Evolutionary conservation across 1,140 invertebrate genomes (phyloP).

Genomic region (Drosophila teissieri): DNA sequence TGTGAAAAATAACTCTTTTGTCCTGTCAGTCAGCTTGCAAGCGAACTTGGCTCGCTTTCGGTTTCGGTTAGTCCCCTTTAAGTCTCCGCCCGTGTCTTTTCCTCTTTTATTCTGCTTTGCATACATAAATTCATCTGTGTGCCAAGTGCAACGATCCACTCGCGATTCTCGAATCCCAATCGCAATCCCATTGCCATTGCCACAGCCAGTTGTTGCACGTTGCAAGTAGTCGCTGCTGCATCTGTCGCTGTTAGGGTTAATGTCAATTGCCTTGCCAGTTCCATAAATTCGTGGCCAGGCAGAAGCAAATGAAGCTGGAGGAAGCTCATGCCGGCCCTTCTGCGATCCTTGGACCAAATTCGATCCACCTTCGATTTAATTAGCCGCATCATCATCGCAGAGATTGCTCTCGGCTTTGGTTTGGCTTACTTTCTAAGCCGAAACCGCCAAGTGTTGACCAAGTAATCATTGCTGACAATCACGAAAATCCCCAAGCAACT

Average conservation of each 20-base stretch:
- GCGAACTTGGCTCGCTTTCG: slow-evolving; percentile 53
- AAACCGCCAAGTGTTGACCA: slow-evolving; percentile 59
- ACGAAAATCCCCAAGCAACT: slow-evolving; percentile 54
- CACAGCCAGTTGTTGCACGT: slow-evolving; percentile 34
- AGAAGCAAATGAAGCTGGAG: slow-evolving; percentile 2
- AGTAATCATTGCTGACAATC: slow-evolving; percentile 81
- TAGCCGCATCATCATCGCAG: slow-evolving; percentile 45
- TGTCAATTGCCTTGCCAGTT: slow-evolving; percentile 72
- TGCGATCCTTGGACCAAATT: slow-evolving; percentile 29
- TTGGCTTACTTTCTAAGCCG: slow-evolving; percentile 56
- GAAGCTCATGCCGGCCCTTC: slow-evolving; percentile 40
- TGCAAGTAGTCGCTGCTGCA: slow-evolving; percentile 35
- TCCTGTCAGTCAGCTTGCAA: slow-evolving; percentile 69
- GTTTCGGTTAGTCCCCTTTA: slow-evolving; percentile 53
- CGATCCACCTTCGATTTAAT: slow-evolving; percentile 69
- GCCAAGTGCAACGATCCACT: slow-evolving; percentile 48
- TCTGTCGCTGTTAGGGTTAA: slow-evolving; percentile 80
- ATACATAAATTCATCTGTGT: slow-evolving; percentile 80
- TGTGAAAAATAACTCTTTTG: slow-evolving; percentile 81
- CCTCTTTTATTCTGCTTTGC: slow-evolving; percentile 52
- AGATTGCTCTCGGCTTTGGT: slow-evolving; percentile 26
- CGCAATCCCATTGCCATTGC: slow-evolving; percentile 29
- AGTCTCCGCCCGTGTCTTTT: background rate
- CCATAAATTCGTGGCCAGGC: slow-evolving; percentile 63
- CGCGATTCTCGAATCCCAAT: slow-evolving; percentile 1